Conservation (phyloP, 2,888 invertebrate genomes). For the Pollenia labialis region DNA sequence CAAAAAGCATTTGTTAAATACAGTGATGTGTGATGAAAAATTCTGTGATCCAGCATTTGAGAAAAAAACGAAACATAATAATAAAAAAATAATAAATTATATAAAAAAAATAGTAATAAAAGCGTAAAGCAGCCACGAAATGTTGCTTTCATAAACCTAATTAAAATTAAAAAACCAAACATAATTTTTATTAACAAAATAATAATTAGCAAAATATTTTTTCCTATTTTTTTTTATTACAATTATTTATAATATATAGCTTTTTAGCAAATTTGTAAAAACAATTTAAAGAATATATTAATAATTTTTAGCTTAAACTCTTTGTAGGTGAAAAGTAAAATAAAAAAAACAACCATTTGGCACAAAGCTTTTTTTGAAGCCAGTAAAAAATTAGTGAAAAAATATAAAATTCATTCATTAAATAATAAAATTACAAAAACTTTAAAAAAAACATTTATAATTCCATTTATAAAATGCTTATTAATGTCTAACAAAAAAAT, state of each 20-base stretch:
- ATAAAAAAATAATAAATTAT: slow-evolving; percentile 60
- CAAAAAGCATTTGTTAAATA: slow-evolving; percentile 59
- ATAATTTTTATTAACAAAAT: slow-evolving; percentile 38
- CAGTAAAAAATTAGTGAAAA: slow-evolving; percentile 49
- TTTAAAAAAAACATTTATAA: slow-evolving; percentile 24
- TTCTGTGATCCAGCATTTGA: slow-evolving; percentile 84
- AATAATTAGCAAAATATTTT: slow-evolving; percentile 58
- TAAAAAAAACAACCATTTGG: slow-evolving; percentile 46
- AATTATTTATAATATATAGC: slow-evolving; percentile 47
- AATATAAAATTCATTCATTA: slow-evolving; percentile 33
- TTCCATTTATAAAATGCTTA: slow-evolving; percentile 70
- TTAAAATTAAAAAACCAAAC: background rate
- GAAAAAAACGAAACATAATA: slow-evolving; percentile 67
- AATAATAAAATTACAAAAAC: slow-evolving; percentile 28
- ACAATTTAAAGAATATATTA: slow-evolving; percentile 18
- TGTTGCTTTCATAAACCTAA: background rate
- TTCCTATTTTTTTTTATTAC: slow-evolving; percentile 1
- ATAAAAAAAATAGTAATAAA: slow-evolving; percentile 39
- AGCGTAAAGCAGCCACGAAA: slow-evolving; percentile 5
- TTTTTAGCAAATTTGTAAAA: slow-evolving; percentile 70
- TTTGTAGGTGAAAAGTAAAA: slow-evolving; percentile 56
- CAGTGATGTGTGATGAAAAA: slow-evolving; percentile 83
- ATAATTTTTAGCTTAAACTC: slow-evolving; percentile 65
- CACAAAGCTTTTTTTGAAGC: slow-evolving; percentile 71
- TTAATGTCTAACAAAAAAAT: slow-evolving; percentile 72